Evolutionary conservation across 2,888 invertebrate genomes (phyloP), one percentile per base, ranked within the genome.

Genomic region (Gymnosoma rotundatum): DNA sequence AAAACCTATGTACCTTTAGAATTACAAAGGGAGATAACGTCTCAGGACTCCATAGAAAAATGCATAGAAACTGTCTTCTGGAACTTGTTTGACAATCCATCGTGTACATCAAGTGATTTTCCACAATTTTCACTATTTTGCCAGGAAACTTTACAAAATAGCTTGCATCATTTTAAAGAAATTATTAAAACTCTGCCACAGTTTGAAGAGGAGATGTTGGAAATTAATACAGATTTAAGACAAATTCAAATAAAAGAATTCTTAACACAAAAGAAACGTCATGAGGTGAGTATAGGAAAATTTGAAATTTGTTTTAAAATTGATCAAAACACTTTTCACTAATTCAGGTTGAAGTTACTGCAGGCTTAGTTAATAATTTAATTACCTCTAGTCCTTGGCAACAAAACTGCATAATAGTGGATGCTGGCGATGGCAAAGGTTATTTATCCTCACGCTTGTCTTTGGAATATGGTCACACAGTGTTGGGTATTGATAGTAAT

Each of bases 351-450:
- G 94, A 95, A 90, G 92, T 93, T 16, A 94, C 95, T 92, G 95
- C 95, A 0, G 92, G 92, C 0, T 90, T 96, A 0, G 93, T 95
- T 0, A 93, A 94, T 2, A 93, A 94, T 1, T 89, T 96, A 78
- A 91, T 89, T 3, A 87, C 12, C 0, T 20, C 64, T 14, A 67
- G 60, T 20, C 90, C 63, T 32, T 52, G 64, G 69, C 32, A 58
- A 18, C 21, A 60, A 0, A 7, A 60, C 3, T 36, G 38, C 7
- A 21, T 60, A 38, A 93, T 96, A 54, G 93, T 98, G 18, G 98
- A 98, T 90, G 95, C 97, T 56, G 98, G 98, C 0, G 97, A 97
- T 89, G 98, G 98, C 0, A 96, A 97, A 89, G 98, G 98, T 0
- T 97, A 97, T 91, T 93, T 98, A 50, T 96, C 96, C 56, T 95